Evolutionary conservation across 2,113 vertebrate species (phyloP).

Genomic region (Amphiprion ocellaris): DNA sequence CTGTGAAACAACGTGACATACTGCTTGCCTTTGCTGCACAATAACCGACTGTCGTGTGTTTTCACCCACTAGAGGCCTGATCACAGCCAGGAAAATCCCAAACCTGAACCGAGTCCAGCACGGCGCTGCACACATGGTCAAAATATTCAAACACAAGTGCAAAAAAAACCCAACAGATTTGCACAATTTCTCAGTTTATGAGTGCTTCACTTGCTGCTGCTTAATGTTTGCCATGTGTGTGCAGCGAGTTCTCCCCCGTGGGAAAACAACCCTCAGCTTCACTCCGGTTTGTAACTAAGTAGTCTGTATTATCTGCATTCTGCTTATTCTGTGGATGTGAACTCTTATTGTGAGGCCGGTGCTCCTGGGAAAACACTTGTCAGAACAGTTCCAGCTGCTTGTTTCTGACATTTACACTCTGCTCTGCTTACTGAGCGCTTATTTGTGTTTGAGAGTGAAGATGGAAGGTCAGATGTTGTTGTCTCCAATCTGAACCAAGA

Average conservation of each 20-base stretch:
- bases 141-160: conserved; percentile 19
- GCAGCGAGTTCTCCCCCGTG: conserved; percentile 43
- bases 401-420: conserved; percentile 33
- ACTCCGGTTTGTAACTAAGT: conserved; percentile 37
- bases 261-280: conserved; percentile 29
- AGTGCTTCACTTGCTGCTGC: conserved; percentile 44
- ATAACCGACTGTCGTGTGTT: too few relatives aligned
- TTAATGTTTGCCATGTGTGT: conserved; percentile 80
- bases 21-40: too few relatives aligned
- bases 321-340: conserved; percentile 25
- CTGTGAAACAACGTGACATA: too few relatives aligned
- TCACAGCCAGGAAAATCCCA: background rate
- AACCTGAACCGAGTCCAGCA: conserved; percentile 17
- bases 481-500: background rate
- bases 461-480: conserved; percentile 17
- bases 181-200: conserved; percentile 61
- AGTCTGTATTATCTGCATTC: conserved; percentile 36
- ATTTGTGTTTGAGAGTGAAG: conserved; percentile 16
- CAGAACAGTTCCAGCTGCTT: background rate
- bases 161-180: conserved; percentile 65
- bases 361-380: conserved; percentile 49
- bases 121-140: conserved; percentile 9
- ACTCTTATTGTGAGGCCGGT: conserved; percentile 30
- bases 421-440: background rate
- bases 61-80: too few relatives aligned